A percentile compares a stretch with the other conserved stretches of the same genome.
Conservation (phyloP, 2,113 vertebrate species). For the Ageneiosus marmoratus region DNA sequence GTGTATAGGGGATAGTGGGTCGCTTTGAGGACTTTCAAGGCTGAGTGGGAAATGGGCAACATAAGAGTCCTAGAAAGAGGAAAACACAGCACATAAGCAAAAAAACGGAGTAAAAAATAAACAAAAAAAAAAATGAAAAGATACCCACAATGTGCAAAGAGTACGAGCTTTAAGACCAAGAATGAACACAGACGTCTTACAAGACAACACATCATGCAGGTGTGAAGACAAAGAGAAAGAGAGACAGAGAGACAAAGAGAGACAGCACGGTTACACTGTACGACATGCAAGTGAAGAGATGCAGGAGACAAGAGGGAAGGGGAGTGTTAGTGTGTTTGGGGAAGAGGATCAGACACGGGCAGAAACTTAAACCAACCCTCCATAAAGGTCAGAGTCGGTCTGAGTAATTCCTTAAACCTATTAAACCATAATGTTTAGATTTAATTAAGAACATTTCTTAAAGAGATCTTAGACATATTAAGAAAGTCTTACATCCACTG, state of each 20-base stretch:
- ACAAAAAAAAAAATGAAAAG: slow-evolving; percentile 71
- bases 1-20: slow-evolving; percentile 98
- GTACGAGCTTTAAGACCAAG: slow-evolving; percentile 56
- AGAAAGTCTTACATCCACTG: background rate
- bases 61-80: slow-evolving; percentile 99
- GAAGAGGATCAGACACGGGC: slow-evolving; percentile 36
- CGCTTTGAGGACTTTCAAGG: slow-evolving; percentile 99
- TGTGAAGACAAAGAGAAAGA: slow-evolving; percentile 22
- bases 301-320: slow-evolving; percentile 49
- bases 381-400: background rate
- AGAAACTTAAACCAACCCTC: slow-evolving; percentile 33
- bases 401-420: background rate
- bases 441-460: background rate
- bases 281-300: slow-evolving; percentile 43
- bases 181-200: slow-evolving; percentile 52
- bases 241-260: slow-evolving; percentile 15
- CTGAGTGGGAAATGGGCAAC: slow-evolving; percentile 99
- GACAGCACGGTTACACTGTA: slow-evolving; percentile 63
- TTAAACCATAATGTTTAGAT: background rate
- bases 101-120: slow-evolving; percentile 68
- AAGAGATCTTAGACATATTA: background rate
- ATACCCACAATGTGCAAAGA: slow-evolving; percentile 57
- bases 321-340: slow-evolving; percentile 42
- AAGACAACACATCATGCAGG: slow-evolving; percentile 53
- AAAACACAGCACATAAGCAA: slow-evolving; percentile 99